Conservation (phyloP, 2,113 vertebrate genomes). For the Stomatorhinus ivindoensis region DNA sequence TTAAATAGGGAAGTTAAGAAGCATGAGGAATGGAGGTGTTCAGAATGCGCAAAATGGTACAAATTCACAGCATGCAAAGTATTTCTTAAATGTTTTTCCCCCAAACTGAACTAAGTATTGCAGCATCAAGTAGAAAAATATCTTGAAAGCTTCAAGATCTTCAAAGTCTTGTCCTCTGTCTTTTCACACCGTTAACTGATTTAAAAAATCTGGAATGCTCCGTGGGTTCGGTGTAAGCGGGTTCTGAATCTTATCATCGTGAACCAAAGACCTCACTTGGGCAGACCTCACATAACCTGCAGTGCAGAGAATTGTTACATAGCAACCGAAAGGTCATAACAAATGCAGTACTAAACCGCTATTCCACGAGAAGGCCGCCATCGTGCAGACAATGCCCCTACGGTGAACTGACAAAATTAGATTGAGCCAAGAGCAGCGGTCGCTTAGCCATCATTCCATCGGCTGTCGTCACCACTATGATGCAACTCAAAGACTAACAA, state of each 20-base stretch:
- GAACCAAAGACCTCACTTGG: background rate
- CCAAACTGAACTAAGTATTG: background rate
- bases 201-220: background rate
- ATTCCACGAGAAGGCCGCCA: background rate
- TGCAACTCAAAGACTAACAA: background rate
- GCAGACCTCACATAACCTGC: background rate
- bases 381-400: background rate
- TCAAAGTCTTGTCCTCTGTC: background rate
- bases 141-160: background rate
- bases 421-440: background rate
- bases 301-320: background rate
- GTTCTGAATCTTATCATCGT: background rate
- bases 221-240: background rate
- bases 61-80: background rate
- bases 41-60: background rate
- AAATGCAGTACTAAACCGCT: background rate
- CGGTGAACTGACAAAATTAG: background rate
- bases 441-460: background rate
- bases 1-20: background rate
- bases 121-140: background rate
- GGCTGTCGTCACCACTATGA: background rate
- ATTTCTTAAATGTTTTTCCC: background rate
- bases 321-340: slow-evolving; percentile 1
- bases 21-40: background rate
- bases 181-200: background rate